Conservation (phyloP, 1,140 invertebrate species). For the Pseudoatta argentina region DNA sequence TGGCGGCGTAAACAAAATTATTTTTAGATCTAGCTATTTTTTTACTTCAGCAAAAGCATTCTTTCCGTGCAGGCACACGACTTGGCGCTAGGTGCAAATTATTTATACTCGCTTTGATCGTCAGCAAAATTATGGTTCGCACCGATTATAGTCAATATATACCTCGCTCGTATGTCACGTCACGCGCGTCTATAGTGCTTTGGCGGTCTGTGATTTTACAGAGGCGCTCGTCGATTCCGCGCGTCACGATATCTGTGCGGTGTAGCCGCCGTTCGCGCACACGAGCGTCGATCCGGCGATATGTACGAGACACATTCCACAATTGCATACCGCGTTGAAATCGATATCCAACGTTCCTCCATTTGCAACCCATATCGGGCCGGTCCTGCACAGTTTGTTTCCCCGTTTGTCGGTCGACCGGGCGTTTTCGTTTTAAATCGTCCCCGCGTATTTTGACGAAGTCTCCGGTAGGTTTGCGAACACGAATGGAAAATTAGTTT, state of each 20-base stretch:
- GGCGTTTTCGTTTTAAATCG: not conserved
- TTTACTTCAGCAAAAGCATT: too few species aligned
- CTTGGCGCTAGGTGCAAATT: not conserved
- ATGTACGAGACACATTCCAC: conserved; percentile 83
- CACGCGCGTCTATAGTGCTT: not conserved
- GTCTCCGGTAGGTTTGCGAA: not conserved
- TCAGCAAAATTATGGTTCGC: not conserved
- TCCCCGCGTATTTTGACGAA: not conserved
- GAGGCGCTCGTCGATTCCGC: conserved; percentile 7
- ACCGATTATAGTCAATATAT: not conserved
- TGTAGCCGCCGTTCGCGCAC: not conserved
- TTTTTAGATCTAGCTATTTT: too few species aligned
- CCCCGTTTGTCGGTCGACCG: not conserved
- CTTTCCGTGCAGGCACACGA: not conserved
- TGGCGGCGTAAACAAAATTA: too few species aligned
- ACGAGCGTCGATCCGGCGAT: conserved; percentile 62
- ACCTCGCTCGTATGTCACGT: not conserved
- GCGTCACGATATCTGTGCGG: not conserved
- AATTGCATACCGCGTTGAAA: conserved; percentile 84
- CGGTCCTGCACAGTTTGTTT: conserved; percentile 48
- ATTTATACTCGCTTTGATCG: conserved; percentile 4
- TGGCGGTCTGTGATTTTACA: conserved; percentile 22
- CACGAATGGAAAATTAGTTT: conserved; percentile 12
- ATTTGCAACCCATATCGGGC: conserved; percentile 84
- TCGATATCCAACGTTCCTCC: conserved; percentile 83